A percentile compares a stretch with the other conserved stretches of the same genome.
Evolutionary conservation across 35 echinoderm and acorn worm species (phyloP).

Genomic region (Acanthaster planci): DNA sequence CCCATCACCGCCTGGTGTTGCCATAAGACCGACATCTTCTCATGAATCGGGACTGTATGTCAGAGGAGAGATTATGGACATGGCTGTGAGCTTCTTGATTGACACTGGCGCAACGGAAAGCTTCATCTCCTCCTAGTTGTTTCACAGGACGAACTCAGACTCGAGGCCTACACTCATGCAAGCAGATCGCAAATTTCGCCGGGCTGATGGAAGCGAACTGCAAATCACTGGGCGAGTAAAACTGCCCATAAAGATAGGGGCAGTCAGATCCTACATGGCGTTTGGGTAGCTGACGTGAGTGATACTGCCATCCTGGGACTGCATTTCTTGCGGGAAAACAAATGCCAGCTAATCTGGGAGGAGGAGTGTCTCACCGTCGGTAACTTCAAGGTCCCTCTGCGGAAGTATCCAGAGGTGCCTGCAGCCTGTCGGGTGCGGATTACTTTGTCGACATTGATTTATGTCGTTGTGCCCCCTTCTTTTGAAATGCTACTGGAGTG

Average conservation of each 20-base stretch:
- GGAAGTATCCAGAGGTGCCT: neutral
- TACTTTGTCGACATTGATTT: no score
- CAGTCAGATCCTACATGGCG: neutral
- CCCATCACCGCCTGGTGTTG: neutral
- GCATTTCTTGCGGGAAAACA: slow-evolving; percentile 34
- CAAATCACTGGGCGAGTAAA: neutral
- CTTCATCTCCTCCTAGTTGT: neutral
- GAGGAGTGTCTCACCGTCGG: slow-evolving; percentile 15
- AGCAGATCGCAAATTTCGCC: neutral
- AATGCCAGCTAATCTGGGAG: slow-evolving; percentile 29
- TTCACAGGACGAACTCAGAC: no score
- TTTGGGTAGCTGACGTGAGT: slow-evolving; percentile 32
- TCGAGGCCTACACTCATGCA: no score
- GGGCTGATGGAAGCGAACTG: neutral
- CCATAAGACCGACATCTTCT: neutral
- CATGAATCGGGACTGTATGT: neutral
- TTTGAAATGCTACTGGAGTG: no score
- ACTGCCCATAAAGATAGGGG: neutral
- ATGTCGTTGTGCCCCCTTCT: no score
- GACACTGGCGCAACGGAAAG: neutral
- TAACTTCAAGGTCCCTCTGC: neutral
- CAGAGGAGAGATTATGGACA: neutral
- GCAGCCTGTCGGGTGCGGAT: neutral
- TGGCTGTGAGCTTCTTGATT: neutral
- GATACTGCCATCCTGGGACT: slow-evolving; percentile 46